Evolutionary conservation across 2,888 invertebrate species (phyloP), one percentile per base, ranked within the genome.

Genomic region (Lasiommata megera): DNA sequence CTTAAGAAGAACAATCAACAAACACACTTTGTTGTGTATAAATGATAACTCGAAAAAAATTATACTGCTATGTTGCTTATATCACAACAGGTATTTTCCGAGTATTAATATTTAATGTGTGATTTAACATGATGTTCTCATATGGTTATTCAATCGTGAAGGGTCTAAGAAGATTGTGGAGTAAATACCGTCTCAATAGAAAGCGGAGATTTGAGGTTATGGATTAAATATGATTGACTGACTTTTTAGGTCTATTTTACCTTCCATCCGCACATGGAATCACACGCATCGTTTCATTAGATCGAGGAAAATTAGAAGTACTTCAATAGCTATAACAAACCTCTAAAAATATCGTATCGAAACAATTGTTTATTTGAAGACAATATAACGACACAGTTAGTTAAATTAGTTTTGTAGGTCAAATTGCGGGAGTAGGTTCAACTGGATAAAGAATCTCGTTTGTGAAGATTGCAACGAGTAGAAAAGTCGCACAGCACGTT

Each of bases 121-220:
- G 8, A 44, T 12, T 29, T 44, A 44, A 9, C 44, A 44, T 44
- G 44, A 29, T 29, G 29, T 44, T 12, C 44, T 14, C 14, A 44
- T 44, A 14, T 44, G 29, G 44, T 44, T 44, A 44, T 44, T 44
- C 44, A 44, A 44, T 44, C 44, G 44, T 29, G 29, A 44, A 44
- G 44, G 44, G 44, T 44, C 44, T 44, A 29, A 44, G 8, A 29
- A 14, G 29, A 44, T 44, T 43, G 23, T 43, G 43, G 44, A 28
- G 44, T 44, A 29, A 44, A 44, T 29, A 29, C 44, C 29, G 3
- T 44, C 44, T 29, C 44, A 29, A 44, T 44, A 44, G 29, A 23
- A 44, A 29, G 44, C 43, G 23, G 29, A 28, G 12, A 29, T 44
- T 16, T 28, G 28, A 29, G 44, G 28, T 44, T 29, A 31, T 8